Evolutionary conservation across 35 echinoderm and acorn worm species (phyloP).

Genomic region (Stichopus chloronotus): DNA sequence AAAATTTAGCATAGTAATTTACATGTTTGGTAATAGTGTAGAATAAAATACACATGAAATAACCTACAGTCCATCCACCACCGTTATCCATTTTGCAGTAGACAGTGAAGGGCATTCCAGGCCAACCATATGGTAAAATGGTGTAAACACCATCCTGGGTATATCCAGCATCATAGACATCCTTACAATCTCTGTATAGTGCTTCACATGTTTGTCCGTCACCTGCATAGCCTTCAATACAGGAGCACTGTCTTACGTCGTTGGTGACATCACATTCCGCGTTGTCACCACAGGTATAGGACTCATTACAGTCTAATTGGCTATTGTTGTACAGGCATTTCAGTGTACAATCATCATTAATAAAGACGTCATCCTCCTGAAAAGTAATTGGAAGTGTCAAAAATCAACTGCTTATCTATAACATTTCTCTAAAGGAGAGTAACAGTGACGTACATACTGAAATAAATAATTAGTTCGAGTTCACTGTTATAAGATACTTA

Average conservation of each 20-base stretch:
- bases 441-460: too few relatives aligned
- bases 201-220: not conserved
- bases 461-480: too few relatives aligned
- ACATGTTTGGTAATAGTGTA: not conserved
- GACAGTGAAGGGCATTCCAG: too few relatives aligned
- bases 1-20: not conserved
- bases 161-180: not conserved
- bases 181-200: slow-evolving; percentile 6
- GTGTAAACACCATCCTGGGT: slow-evolving; percentile 12
- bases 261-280: not conserved
- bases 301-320: not conserved
- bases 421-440: too few relatives aligned
- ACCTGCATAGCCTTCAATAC: slow-evolving; percentile 1
- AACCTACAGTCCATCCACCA: not conserved
- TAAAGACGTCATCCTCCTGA: not conserved
- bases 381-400: not conserved
- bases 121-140: not conserved
- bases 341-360: not conserved
- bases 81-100: not conserved
- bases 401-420: too few relatives aligned
- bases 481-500: too few relatives aligned
- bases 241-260: not conserved
- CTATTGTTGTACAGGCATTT: not conserved
- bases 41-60: not conserved
- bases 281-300: not conserved